Conservation (phyloP, 2,888 invertebrate genomes). For the Cordilura impudica region DNA sequence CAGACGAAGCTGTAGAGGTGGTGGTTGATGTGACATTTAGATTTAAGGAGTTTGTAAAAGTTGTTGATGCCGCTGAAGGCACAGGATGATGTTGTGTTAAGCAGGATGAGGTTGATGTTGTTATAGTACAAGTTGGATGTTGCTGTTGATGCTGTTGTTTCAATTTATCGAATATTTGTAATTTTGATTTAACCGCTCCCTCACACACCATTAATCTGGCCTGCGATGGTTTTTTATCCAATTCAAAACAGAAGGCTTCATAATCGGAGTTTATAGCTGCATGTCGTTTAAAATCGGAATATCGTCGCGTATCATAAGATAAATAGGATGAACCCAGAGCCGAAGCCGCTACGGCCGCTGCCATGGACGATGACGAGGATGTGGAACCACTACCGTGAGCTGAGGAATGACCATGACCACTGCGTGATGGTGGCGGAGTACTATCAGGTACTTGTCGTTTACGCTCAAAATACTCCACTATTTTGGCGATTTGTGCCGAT, state of each 20-base stretch:
- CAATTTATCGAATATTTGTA: slow-evolving; percentile 90
- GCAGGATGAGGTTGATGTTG: slow-evolving; percentile 14
- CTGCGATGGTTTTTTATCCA: slow-evolving; percentile 79
- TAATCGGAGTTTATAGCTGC: slow-evolving; percentile 72
- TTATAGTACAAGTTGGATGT: slow-evolving; percentile 50
- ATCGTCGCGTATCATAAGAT: slow-evolving; percentile 73
- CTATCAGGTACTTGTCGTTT: slow-evolving; percentile 81
- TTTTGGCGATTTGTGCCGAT: slow-evolving; percentile 87
- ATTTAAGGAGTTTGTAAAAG: slow-evolving; percentile 22
- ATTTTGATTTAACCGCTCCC: slow-evolving; percentile 90
- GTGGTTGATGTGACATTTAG: slow-evolving; percentile 10
- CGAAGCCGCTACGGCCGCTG: slow-evolving; percentile 75
- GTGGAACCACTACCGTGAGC: slow-evolving; percentile 68
- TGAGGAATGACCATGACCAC: slow-evolving; percentile 63
- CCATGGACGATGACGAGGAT: slow-evolving; percentile 66
- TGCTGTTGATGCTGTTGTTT: slow-evolving; percentile 75
- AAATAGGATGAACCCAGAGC: slow-evolving; percentile 73
- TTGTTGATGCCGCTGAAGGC: slow-evolving; percentile 11
- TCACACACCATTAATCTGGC: slow-evolving; percentile 88
- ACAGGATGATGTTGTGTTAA: slow-evolving; percentile 65
- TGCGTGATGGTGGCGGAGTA: slow-evolving; percentile 67
- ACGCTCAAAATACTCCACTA: slow-evolving; percentile 93
- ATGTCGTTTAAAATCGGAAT: slow-evolving; percentile 75
- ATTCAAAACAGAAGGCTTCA: slow-evolving; percentile 76
- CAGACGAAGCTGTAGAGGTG: slow-evolving; percentile 3